These are phyloP conservation scores for Nemotelus pantherinus DNA, from an alignment of 2,888 invertebrate genomes.

Conservation along the genomic window DNA sequence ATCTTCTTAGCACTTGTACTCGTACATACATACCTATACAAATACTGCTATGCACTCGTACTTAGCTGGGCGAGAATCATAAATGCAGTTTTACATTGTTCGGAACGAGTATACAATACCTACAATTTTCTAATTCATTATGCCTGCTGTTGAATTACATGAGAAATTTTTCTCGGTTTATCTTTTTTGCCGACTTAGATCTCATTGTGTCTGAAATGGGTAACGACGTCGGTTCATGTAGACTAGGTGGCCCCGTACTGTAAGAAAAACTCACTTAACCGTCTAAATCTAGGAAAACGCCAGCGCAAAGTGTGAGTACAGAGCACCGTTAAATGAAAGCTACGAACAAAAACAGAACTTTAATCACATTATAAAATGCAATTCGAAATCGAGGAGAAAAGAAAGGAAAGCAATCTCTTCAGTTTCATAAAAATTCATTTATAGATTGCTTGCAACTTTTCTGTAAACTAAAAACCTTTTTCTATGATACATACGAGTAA, in stretches of 20 bases:
- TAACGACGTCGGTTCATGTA: background rate
- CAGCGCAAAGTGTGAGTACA: background rate
- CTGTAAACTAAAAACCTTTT: too few relatives aligned
- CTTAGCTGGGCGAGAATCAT: too few relatives aligned
- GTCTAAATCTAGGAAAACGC: constrained; percentile 1
- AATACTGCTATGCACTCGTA: too few relatives aligned
- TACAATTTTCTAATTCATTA: constrained; percentile 3
- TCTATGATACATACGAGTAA: too few relatives aligned
- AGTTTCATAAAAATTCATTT: background rate
- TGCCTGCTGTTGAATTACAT: background rate
- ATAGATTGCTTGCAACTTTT: too few relatives aligned
- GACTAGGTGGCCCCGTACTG: constrained; percentile 7
- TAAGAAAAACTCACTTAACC: background rate
- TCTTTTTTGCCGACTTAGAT: background rate
- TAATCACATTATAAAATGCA: constrained; percentile 22
- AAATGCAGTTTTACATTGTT: too few relatives aligned
- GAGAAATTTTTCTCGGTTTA: constrained; percentile 13
- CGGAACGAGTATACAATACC: background rate
- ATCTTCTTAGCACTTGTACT: too few relatives aligned
- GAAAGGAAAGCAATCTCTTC: constrained; percentile 9
- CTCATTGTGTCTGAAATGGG: background rate
- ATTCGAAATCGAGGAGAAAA: constrained; percentile 24
- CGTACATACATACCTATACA: too few relatives aligned
- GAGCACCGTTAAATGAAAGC: constrained; percentile 5
- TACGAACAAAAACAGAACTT: constrained; percentile 3